Conservation (phyloP, 2,113 vertebrate species). For the Amia ocellicauda region DNA sequence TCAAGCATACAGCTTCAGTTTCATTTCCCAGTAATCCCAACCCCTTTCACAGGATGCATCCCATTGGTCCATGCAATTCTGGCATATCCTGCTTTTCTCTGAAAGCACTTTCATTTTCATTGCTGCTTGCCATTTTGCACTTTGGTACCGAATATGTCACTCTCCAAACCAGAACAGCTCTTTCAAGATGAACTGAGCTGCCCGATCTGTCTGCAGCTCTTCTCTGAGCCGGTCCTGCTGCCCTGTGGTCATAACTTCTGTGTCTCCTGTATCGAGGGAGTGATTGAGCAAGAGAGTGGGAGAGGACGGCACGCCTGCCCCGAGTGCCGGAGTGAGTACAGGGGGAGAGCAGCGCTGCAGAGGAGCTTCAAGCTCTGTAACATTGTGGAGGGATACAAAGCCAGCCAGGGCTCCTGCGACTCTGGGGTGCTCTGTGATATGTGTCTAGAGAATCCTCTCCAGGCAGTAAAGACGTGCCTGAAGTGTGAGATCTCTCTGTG, state of each 20-base stretch:
- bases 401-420: fast-evolving
- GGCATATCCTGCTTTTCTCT: too few species aligned
- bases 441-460: constrained; percentile 44
- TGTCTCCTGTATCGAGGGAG: constrained; percentile 52
- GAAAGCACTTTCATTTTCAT: not conserved
- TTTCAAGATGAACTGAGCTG: constrained; percentile 65
- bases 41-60: too few species aligned
- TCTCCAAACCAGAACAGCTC: too few species aligned
- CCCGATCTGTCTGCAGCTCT: constrained; percentile 63
- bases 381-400: constrained; percentile 52
- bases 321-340: constrained; percentile 58
- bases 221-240: constrained; percentile 57
- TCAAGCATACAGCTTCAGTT: too few species aligned
- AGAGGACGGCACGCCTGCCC: constrained; percentile 56
- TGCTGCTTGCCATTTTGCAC: not conserved
- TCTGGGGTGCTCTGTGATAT: constrained; percentile 51
- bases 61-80: too few species aligned
- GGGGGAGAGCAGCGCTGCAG: constrained; percentile 37
- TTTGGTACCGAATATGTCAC: not conserved
- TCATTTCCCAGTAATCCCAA: too few species aligned
- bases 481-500: constrained; percentile 64
- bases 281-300: constrained; percentile 40
- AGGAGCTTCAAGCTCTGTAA: constrained; percentile 69
- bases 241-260: constrained; percentile 70
- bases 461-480: constrained; percentile 61